Base-by-base conservation (phyloP, 2,888 invertebrate species). In the Alentia gelatinosa region DNA sequence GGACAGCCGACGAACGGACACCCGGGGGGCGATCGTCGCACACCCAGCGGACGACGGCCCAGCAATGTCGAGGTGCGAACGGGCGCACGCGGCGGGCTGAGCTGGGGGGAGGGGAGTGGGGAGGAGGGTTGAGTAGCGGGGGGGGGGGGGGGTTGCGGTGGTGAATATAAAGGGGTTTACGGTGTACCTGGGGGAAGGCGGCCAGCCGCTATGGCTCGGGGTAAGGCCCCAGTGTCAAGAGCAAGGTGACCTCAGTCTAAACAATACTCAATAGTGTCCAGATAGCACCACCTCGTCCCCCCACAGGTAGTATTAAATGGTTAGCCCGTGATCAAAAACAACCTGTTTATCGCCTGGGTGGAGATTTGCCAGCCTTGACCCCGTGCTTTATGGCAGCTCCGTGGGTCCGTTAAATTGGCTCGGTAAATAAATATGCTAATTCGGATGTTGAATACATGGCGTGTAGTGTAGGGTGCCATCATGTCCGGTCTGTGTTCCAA, bases 171-270 rank as follows among this genome's bases (percentile, higher is more conserved):
- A 35, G 79, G 79, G 79, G 23, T 79, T 79, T 79, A 79, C 79
- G 79, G 79, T 79, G 37, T 79, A 79, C 37, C 79, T 79, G 79
- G 79, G 79, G 79, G 79, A 39, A 79, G 79, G 79, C 37, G 79
- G 79, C n/a, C 74, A 33, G 26, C 74, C 30, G 26, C 30, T 15
- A 15, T 74, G 12, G 74, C 26, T 33, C 30, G 30, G 33, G 74
- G 74, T 74, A 33, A 74, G 26, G 12, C n/a, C 74, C 74, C 74
- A 15, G 33, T 74, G 74, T 74, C 26, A 37, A 68, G 39, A 79
- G 37, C 79, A 79, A 79, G 79, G 79, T 79, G 79, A 79, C 79
- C 79, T 23, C 79, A 4, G 9, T 47, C 47, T 47, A 7, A 7
- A 12, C 7, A 12, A 47, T 47, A 47, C 23, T 19, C 19, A 56